Conservation (phyloP, 64 coral and sea anemone species). For the Anthopleura sola region DNA sequence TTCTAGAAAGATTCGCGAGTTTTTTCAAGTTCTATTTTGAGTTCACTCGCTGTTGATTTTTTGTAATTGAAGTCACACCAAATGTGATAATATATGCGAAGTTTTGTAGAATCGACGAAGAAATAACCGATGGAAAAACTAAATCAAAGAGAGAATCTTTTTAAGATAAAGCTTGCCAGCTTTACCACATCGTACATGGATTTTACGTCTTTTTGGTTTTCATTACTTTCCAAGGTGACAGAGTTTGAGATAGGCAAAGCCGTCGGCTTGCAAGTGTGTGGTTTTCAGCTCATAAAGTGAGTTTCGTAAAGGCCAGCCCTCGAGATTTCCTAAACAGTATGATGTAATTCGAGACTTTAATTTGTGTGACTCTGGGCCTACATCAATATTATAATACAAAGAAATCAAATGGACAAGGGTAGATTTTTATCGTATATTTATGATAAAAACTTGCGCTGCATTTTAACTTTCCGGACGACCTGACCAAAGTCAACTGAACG, state of each 20-base stretch:
- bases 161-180: background rate
- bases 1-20: background rate
- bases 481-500: slow-evolving; percentile 11
- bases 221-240: background rate
- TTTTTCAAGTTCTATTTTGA: background rate
- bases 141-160: background rate
- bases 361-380: background rate
- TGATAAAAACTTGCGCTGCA: background rate
- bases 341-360: slow-evolving; percentile 15
- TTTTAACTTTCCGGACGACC: slow-evolving; percentile 6
- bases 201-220: background rate
- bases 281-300: background rate
- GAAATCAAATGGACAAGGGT: background rate
- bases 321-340: background rate
- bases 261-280: background rate
- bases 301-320: background rate
- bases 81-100: too few species aligned
- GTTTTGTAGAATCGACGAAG: background rate
- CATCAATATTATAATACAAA: background rate
- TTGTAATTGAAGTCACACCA: too few species aligned
- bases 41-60: background rate
- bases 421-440: background rate
- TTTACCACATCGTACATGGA: background rate
- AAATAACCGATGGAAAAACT: background rate
- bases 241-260: background rate